Evolutionary conservation across 2,888 invertebrate genomes (phyloP).

Genomic region (Ctenicera cuprea): DNA sequence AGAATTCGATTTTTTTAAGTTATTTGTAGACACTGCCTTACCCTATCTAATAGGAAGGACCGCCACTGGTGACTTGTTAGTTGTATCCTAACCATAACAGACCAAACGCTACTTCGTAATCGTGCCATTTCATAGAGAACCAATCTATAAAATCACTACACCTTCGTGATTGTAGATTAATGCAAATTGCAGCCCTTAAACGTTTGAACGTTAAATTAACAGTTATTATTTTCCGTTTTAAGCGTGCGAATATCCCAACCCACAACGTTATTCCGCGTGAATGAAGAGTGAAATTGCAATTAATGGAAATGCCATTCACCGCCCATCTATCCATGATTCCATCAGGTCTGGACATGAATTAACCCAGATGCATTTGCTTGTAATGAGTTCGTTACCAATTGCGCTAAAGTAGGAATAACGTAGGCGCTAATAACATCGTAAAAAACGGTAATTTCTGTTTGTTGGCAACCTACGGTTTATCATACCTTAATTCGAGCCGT

Average conservation of each 20-base stretch:
- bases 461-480: conserved; percentile 13
- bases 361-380: conserved; percentile 25
- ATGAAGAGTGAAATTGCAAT: conserved; percentile 34
- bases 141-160: too few species aligned
- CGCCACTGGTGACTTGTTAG: too few species aligned
- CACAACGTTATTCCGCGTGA: conserved; percentile 25
- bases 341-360: conserved; percentile 5
- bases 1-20: too few species aligned
- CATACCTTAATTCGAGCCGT: conserved; percentile 8
- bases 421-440: conserved; percentile 1
- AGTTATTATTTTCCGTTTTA: conserved; percentile 14
- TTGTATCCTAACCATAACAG: too few species aligned
- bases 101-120: too few species aligned
- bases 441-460: conserved; percentile 12
- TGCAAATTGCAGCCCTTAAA: too few species aligned
- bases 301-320: conserved; percentile 28
- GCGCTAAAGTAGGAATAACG: conserved; percentile 7
- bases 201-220: too few species aligned
- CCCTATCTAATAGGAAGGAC: too few species aligned
- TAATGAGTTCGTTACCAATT: conserved; percentile 29
- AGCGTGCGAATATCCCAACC: conserved; percentile 18
- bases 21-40: too few species aligned
- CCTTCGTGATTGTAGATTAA: too few species aligned
- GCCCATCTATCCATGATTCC: conserved; percentile 26
- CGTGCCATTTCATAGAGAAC: too few species aligned